phyloP scores from a whole-genome alignment of 2,888 invertebrate species.

The Eumerus sabulonum region DNA sequence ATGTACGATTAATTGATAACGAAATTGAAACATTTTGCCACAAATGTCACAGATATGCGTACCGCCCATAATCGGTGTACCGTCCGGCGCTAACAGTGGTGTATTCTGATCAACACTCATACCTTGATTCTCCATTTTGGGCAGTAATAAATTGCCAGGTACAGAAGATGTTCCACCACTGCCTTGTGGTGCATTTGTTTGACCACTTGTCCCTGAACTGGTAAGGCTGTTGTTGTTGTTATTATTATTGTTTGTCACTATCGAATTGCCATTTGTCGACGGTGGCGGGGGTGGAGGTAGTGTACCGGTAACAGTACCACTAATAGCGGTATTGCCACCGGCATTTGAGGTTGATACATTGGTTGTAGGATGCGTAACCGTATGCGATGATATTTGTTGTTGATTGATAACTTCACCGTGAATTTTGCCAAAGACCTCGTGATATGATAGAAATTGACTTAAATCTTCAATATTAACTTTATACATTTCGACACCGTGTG shows the following conservation, averaged over 20 bases:
- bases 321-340: conserved; percentile 62
- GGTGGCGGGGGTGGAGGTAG: conserved; percentile 62
- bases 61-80: conserved; percentile 81
- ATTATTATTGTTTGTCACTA: conserved; percentile 70
- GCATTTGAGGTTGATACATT: conserved; percentile 75
- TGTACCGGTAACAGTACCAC: conserved; percentile 60
- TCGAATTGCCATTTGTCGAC: conserved; percentile 57
- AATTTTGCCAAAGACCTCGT: conserved; percentile 89
- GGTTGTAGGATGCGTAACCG: conserved; percentile 75
- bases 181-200: conserved; percentile 39
- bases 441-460: conserved; percentile 90
- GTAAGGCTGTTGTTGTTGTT: conserved; percentile 51
- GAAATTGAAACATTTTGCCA: conserved; percentile 91
- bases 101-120: conserved; percentile 79
- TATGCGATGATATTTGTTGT: conserved; percentile 80
- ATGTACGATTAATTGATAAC: conserved; percentile 92
- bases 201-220: conserved; percentile 48
- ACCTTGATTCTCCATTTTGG: conserved; percentile 78
- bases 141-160: conserved; percentile 76
- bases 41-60: conserved; percentile 90
- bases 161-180: conserved; percentile 15
- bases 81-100: conserved; percentile 81
- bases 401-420: conserved; percentile 78
- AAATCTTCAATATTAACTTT: conserved; percentile 91
- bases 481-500: conserved; percentile 85